Conservation (phyloP, 2,113 vertebrate genomes). For the Asarcornis scutulata region DNA sequence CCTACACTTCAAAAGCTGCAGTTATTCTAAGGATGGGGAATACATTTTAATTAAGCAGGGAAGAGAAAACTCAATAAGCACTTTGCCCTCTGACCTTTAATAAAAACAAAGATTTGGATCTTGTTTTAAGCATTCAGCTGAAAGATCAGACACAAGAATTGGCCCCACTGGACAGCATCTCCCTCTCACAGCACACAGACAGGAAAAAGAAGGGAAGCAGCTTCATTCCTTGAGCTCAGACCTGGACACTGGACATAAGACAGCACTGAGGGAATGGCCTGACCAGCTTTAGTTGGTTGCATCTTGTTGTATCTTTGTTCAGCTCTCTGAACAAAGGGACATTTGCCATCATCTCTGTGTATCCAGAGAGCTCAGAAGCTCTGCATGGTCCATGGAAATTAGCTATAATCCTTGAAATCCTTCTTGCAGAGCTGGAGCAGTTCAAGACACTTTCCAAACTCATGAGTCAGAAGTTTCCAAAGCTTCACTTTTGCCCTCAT, state of each 20-base stretch:
- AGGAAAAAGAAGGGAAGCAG: background rate
- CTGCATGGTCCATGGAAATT: background rate
- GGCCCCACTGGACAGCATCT: background rate
- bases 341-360: background rate
- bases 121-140: background rate
- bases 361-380: background rate
- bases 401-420: background rate
- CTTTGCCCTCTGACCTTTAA: background rate
- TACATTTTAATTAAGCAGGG: background rate
- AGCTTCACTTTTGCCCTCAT: background rate
- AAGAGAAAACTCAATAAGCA: background rate
- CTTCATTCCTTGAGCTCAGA: background rate
- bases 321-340: background rate
- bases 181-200: background rate
- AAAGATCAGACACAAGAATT: background rate
- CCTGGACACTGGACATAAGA: background rate
- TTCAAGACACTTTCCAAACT: background rate
- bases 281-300: background rate
- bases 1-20: slow-evolving; percentile 39
- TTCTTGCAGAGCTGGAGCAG: background rate
- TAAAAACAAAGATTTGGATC: background rate
- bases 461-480: background rate
- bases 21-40: background rate
- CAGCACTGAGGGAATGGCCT: background rate
- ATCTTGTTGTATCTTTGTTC: background rate